Conservation (phyloP, 2,797 vertebrate species). For the Platalea minor region DNA sequence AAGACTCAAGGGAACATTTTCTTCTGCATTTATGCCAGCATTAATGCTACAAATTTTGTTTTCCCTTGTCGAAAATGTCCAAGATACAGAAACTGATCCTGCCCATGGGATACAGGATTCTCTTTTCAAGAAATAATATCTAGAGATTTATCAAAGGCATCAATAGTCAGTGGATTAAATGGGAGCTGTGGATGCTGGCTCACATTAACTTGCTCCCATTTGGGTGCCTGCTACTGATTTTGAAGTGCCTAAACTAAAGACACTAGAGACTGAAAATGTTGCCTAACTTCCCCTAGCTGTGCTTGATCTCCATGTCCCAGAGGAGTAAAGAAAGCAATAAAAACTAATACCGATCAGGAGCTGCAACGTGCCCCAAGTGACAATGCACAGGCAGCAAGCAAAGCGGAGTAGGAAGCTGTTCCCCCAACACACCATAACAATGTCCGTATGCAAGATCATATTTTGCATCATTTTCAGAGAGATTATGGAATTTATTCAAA, state of each 20-base stretch:
- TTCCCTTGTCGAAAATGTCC: background rate
- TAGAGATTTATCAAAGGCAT: conserved; percentile 7
- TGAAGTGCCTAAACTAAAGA: conserved; percentile 7
- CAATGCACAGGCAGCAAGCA: background rate
- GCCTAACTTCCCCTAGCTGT: background rate
- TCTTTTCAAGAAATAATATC: background rate
- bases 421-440: background rate
- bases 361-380: background rate
- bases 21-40: background rate
- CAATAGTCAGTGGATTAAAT: background rate
- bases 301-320: background rate
- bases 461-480: background rate
- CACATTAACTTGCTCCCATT: background rate
- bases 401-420: background rate
- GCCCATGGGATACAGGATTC: background rate
- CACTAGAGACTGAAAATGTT: background rate
- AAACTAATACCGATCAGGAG: background rate
- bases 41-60: background rate
- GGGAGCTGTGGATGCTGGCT: background rate
- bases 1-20: background rate
- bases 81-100: background rate
- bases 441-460: background rate
- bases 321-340: background rate
- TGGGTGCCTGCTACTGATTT: background rate
- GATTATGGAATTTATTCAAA: background rate